Evolutionary conservation across 2,888 invertebrate species (phyloP), one percentile per base, ranked within the genome.

Genomic region (Odontocolon sp.): DNA sequence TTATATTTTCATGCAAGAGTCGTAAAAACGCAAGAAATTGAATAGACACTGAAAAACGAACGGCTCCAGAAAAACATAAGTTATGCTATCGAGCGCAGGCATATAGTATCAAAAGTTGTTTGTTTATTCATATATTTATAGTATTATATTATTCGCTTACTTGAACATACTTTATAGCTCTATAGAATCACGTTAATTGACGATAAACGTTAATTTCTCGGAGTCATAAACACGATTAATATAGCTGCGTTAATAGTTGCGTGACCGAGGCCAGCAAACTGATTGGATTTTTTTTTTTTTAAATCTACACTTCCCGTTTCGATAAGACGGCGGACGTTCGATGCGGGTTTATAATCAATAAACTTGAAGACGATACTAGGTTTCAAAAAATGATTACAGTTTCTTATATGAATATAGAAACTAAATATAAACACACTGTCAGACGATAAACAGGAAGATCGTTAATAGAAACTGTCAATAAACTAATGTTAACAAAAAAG

Each of bases 141-240:
- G 21, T 33, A 33, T 45, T 61, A 31, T 11, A 45, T 31, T 42
- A 61, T 61, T 61, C 61, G 61, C 61, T 61, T 45, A 61, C 45
- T 61, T 61, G 61, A 45, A 42, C 61, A 45, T 45, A 45, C 42
- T 61, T 61, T 45, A 61, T 61, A 21, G 38, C 61, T 31, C 31
- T n/a, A 61, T 31, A 45, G 61, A 61, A 31, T 61, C 61, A 11
- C 45, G 61, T 61, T 61, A 61, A 61, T 61, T 45, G 31, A 61
- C 33, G 61, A 61, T 61, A 61, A 61, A 45, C 61, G 61, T 45
- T 61, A 61, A 61, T 61, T 61, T n/a, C 31, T 61, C 31, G 45
- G 9, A 31, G 61, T 45, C 31, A 31, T 61, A 28, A 61, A 45
- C 31, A 31, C 45, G 18, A 61, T 61, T 61, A 61, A 61, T 61